Evolutionary conservation across 2,113 vertebrate species (phyloP), one percentile per base, ranked within the genome.

Genomic region (Cyprinodon brontotheroides): DNA sequence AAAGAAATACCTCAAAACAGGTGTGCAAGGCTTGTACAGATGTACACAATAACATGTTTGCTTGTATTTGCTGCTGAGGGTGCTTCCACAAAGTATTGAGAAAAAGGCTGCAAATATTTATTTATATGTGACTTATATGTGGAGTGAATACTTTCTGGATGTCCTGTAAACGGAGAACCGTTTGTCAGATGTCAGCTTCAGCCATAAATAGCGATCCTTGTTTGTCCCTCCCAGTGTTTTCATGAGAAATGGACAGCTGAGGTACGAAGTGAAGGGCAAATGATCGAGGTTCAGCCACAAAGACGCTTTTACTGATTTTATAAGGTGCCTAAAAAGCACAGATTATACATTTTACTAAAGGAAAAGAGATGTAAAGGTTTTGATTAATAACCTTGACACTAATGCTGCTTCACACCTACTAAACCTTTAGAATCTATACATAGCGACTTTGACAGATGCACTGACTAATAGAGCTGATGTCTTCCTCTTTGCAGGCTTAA

Each of bases 241-340:
- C 45, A 73, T 84, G 85, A 68, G 77, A 90, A 90, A 92, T 92
- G 90, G 89, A 87, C 65, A 2, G 20, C 72, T 36, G 81, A 75
- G 83, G 79, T 87, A 85, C 77, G 87, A 79, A 78, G 82, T 74
- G 80, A 89, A 89, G 88, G 91, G 88, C 90, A 89, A 81, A 86
- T 82, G 86, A 86, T 90, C 89, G 85, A 81, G 84, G 84, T 77
- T 85, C 79, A 88, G 57, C 87, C 79, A 86, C 61, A 84, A 75
- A 75, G 14, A 74, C 29, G 68, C 53, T 65, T 20, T 74, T 72
- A 78, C 29, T 68, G 70, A 79, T 66, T 9, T n/a, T 72, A 59
- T 43, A 43, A 10, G 3, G 40, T 68, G 53, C 70, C 62, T 13
- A 41, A 40, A 66, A 57, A n/a, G 8, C n/a, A 20, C 50, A 7